A percentile compares a stretch with the other conserved stretches of the same genome.
phyloP scores from a whole-genome alignment of 2,797 vertebrate species.

The Toxotes lorentzi region DNA sequence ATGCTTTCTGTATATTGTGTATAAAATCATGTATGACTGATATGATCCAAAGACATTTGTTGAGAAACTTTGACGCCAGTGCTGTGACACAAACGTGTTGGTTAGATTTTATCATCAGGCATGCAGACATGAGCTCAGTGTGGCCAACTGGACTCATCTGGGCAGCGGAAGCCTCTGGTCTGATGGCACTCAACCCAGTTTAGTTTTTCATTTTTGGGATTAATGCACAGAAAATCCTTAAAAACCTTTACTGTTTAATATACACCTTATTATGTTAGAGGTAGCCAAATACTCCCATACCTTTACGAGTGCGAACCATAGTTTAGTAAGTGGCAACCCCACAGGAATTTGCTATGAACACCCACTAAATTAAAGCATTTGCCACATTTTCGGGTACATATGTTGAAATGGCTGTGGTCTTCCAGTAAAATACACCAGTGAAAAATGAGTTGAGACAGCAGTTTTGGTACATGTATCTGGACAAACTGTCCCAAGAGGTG shows the following conservation, averaged over 20 bases:
- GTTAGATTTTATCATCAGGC: constrained; percentile 38
- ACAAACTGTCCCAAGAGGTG: constrained; percentile 17
- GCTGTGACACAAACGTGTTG: constrained; percentile 19
- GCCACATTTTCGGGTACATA: constrained; percentile 17
- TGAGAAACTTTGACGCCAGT: constrained; percentile 9
- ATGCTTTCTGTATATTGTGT: not conserved
- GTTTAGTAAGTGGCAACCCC: constrained; percentile 49
- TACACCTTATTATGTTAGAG: not conserved
- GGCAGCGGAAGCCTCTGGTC: not conserved
- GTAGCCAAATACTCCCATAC: constrained; percentile 1
- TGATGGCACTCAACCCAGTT: not conserved
- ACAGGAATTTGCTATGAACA: constrained; percentile 57
- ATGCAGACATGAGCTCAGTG: constrained; percentile 39
- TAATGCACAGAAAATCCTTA: not conserved
- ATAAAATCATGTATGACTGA: not conserved
- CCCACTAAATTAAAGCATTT: constrained; percentile 41
- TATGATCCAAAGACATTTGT: constrained; percentile 5
- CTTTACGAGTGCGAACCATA: constrained; percentile 11
- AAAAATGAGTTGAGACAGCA: constrained; percentile 30
- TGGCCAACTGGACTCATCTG: not conserved
- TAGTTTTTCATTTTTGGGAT: not conserved
- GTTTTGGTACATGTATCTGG: constrained; percentile 28
- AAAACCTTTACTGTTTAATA: not conserved
- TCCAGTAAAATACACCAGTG: constrained; percentile 36
- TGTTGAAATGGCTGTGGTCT: constrained; percentile 40